These are phyloP conservation scores for Hyposoter didymator DNA, from an alignment of 2,888 invertebrate genomes.

Conservation along the genomic window DNA sequence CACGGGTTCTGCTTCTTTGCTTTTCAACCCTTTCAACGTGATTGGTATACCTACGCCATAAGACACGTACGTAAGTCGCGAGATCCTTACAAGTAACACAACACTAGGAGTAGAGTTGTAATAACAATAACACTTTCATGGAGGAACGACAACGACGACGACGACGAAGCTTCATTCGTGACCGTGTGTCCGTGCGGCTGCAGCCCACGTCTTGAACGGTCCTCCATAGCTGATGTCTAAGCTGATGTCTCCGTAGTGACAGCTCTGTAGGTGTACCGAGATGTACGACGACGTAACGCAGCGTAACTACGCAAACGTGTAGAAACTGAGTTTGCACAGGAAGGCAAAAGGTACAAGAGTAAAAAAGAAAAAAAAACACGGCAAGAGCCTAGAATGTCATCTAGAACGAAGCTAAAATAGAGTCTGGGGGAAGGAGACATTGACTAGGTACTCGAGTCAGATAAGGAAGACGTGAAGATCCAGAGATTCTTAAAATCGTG, in stretches of 20 bases:
- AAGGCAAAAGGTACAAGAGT: constrained; percentile 1
- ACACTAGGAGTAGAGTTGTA: constrained; percentile 66
- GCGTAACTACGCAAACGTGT: constrained; percentile 20
- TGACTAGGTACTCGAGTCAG: constrained; percentile 71
- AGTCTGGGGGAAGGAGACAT: constrained; percentile 47
- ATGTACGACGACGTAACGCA: constrained; percentile 34
- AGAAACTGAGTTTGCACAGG: background rate
- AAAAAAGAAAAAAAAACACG: background rate
- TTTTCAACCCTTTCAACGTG: constrained; percentile 59
- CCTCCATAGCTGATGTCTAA: constrained; percentile 24
- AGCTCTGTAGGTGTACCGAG: constrained; percentile 51
- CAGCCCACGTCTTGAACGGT: constrained; percentile 42
- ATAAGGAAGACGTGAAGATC: constrained; percentile 77
- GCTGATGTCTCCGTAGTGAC: constrained; percentile 18
- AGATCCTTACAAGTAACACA: constrained; percentile 15
- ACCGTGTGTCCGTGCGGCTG: constrained; percentile 61
- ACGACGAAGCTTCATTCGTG: constrained; percentile 56
- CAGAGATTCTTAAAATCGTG: constrained; percentile 80
- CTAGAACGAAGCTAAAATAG: constrained; percentile 38
- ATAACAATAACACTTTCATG: constrained; percentile 74
- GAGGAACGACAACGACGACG: too few relatives aligned
- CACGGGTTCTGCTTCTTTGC: constrained; percentile 70
- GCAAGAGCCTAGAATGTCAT: constrained; percentile 24
- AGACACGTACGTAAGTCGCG: constrained; percentile 20
- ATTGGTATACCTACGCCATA: constrained; percentile 33